phyloP scores from a whole-genome alignment of 2,113 vertebrate species.

The Aramus guarauna region DNA sequence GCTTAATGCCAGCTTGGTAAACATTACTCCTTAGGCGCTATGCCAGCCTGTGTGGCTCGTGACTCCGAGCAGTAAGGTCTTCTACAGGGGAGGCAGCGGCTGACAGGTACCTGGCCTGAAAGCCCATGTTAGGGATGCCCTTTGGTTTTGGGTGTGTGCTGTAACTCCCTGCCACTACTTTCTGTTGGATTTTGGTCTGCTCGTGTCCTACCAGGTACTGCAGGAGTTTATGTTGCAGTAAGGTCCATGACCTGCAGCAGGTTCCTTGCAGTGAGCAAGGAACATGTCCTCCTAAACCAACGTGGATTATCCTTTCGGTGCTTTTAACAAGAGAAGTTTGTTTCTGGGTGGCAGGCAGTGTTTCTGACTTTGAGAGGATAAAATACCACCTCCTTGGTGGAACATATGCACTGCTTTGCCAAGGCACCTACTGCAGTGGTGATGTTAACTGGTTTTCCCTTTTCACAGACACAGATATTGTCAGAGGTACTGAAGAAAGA shows the following conservation, averaged over 20 bases:
- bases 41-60: background rate
- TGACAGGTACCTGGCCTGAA: background rate
- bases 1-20: background rate
- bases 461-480: background rate
- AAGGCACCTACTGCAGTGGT: background rate
- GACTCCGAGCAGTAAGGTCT: background rate
- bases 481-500: background rate
- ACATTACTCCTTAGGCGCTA: fast-evolving
- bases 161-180: background rate
- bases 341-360: background rate
- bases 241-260: background rate
- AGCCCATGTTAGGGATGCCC: background rate
- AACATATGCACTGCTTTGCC: background rate
- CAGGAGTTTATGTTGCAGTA: background rate
- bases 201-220: background rate
- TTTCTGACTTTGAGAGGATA: background rate
- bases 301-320: background rate
- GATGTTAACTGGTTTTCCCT: background rate
- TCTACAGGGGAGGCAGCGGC: background rate
- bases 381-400: background rate
- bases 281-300: background rate
- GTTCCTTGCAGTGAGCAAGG: background rate
- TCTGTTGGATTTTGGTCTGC: background rate
- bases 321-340: background rate
- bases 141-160: background rate